phyloP scores from a whole-genome alignment of 2,113 vertebrate genomes.

The Hepsetus odoe region DNA sequence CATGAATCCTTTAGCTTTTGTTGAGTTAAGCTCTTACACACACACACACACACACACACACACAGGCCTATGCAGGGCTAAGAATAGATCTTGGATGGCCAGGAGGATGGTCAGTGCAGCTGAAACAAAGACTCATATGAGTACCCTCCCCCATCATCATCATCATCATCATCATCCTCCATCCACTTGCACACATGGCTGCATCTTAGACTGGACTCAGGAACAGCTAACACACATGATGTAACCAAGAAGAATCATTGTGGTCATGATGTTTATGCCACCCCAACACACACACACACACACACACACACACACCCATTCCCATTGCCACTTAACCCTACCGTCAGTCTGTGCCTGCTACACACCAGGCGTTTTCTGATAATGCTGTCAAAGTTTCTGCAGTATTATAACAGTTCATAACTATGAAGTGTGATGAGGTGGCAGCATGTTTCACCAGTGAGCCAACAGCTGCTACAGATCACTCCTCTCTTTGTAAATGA shows the following conservation, averaged over 20 bases:
- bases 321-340: background rate
- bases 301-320: too few species aligned
- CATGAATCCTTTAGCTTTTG: too few species aligned
- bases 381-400: background rate
- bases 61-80: constrained; percentile 16
- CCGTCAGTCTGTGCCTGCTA: too few species aligned
- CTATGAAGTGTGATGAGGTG: constrained; percentile 5
- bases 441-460: background rate
- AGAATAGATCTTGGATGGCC: constrained; percentile 36
- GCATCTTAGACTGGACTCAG: background rate
- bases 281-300: background rate
- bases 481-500: background rate
- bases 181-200: background rate
- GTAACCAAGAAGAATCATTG: too few species aligned
- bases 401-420: background rate
- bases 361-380: too few species aligned
- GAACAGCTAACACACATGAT: background rate
- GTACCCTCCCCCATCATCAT: background rate
- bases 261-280: too few species aligned
- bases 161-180: background rate
- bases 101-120: constrained; percentile 5
- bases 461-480: constrained; percentile 26
- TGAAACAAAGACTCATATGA: constrained; percentile 35
- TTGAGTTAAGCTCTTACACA: too few species aligned
- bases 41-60: constrained; percentile 7